Conservation (phyloP, 2,113 vertebrate species). For the Oryzias melastigma region DNA sequence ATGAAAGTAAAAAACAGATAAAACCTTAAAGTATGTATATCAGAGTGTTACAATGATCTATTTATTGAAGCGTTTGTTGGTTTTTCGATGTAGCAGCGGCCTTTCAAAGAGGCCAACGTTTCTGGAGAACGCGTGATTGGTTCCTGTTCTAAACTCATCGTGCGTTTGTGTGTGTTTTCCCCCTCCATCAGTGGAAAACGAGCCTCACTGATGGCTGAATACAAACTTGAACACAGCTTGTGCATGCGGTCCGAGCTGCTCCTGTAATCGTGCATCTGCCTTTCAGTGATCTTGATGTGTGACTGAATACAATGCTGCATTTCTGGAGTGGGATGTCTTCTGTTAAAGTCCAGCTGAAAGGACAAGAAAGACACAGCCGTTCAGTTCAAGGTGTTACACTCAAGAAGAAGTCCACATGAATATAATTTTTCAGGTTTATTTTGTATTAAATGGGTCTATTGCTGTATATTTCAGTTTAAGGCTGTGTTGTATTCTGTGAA, state of each 20-base stretch:
- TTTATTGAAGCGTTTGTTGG: conserved; percentile 53
- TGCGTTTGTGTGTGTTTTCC: conserved; percentile 1
- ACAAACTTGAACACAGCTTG: background rate
- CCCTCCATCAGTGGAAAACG: background rate
- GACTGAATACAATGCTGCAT: background rate
- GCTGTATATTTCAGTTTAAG: conserved; percentile 52
- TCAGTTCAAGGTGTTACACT: background rate
- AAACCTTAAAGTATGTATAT: conserved; percentile 60
- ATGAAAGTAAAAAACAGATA: conserved; percentile 50
- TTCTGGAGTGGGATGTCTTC: background rate
- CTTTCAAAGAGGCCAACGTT: background rate
- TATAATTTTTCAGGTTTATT: conserved; percentile 54
- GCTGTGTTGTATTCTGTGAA: conserved; percentile 72
- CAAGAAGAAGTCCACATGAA: background rate
- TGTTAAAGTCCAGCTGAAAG: background rate
- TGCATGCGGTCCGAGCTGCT: conserved; percentile 27
- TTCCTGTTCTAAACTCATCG: background rate
- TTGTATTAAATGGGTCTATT: conserved; percentile 66
- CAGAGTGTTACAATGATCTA: conserved; percentile 58
- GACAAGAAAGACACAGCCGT: background rate
- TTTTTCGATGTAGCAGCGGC: conserved; percentile 26
- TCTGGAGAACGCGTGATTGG: background rate
- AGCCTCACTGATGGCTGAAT: background rate
- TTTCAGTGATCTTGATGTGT: background rate
- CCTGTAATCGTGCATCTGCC: background rate